phyloP scores from a whole-genome alignment of 2,113 vertebrate genomes.

The Gambusia holbrooki region DNA sequence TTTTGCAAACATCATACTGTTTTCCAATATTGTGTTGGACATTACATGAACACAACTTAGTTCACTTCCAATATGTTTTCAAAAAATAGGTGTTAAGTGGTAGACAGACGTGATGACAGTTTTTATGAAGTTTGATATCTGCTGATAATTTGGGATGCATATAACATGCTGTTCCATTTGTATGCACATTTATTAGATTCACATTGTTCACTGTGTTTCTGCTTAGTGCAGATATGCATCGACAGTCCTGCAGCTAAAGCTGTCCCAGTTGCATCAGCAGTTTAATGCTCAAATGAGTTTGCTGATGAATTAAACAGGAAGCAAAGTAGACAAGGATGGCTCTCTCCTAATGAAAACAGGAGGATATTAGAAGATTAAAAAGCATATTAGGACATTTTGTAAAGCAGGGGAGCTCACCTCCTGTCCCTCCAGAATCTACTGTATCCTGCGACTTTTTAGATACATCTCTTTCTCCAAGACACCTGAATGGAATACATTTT shows the following conservation, averaged over 20 bases:
- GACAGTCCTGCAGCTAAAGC: not conserved
- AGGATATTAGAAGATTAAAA: slow-evolving; percentile 9
- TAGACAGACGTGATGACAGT: no score
- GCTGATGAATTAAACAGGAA: slow-evolving; percentile 4
- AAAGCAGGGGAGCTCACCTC: not conserved
- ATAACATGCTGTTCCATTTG: not conserved
- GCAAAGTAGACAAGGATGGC: not conserved
- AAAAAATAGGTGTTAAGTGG: not conserved
- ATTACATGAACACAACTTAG: not conserved
- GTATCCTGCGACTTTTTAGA: not conserved
- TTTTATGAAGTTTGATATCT: not conserved
- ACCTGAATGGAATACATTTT: not conserved
- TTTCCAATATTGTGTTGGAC: not conserved
- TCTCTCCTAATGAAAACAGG: not conserved
- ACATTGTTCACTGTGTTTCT: not conserved
- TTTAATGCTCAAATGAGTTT: not conserved
- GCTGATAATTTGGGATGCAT: not conserved
- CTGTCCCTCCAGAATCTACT: not conserved
- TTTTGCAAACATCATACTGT: not conserved
- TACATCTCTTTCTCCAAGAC: not conserved
- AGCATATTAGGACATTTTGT: not conserved
- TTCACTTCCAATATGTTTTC: not conserved
- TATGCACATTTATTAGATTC: not conserved
- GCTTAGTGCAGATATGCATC: not conserved
- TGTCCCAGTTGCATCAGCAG: not conserved